phyloP scores from a whole-genome alignment of 1,140 invertebrate genomes.

The Macrotrachela quadricornifera region DNA sequence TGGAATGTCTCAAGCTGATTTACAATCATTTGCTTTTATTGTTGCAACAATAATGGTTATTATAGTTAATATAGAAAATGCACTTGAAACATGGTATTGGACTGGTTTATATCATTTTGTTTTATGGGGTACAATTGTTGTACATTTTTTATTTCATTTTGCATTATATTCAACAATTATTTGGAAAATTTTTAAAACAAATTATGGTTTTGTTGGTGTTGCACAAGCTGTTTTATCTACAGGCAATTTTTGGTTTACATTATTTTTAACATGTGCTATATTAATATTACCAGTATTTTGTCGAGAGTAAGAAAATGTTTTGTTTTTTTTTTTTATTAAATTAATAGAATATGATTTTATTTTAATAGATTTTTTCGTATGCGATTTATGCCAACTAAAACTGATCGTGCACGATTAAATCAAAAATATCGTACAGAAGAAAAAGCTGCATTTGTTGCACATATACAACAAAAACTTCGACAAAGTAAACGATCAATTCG shows the following conservation, averaged over 20 bases:
- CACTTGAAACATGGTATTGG: slow-evolving; percentile 91
- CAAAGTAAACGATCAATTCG: slow-evolving; percentile 46
- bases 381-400: too few species aligned
- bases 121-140: slow-evolving; percentile 84
- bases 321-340: too few species aligned
- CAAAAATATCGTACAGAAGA: too few species aligned
- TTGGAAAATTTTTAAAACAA: slow-evolving; percentile 21
- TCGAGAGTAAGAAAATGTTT: too few species aligned
- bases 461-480: not conserved
- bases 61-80: slow-evolving; percentile 78
- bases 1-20: slow-evolving; percentile 68
- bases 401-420: too few species aligned
- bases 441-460: too few species aligned
- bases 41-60: slow-evolving; percentile 85
- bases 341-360: too few species aligned
- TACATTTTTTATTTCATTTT: slow-evolving; percentile 58
- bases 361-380: too few species aligned
- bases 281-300: slow-evolving; percentile 71
- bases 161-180: slow-evolving; percentile 30
- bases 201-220: slow-evolving; percentile 15
- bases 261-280: slow-evolving; percentile 57
- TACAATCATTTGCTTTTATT: slow-evolving; percentile 74
- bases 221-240: slow-evolving; percentile 23
- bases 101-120: slow-evolving; percentile 88
- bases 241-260: slow-evolving; percentile 87